phyloP scores from a whole-genome alignment of 2,113 vertebrate species.

The Agelaius tricolor region DNA sequence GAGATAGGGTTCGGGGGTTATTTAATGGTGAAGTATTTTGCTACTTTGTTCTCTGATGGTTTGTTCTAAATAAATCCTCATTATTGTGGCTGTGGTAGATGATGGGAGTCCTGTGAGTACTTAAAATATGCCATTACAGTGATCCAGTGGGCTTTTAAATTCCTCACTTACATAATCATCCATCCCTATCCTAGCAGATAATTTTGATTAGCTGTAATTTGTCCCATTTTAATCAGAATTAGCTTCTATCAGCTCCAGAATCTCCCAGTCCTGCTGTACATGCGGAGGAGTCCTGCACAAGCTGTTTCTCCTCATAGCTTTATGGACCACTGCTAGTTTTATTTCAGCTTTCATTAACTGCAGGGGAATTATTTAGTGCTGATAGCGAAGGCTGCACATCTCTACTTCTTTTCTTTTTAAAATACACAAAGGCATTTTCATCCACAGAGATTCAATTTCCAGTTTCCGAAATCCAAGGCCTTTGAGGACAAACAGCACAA shows the following conservation, averaged over 20 bases:
- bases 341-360: not conserved
- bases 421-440: not conserved
- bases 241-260: not conserved
- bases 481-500: not conserved
- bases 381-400: not conserved
- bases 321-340: not conserved
- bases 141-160: not conserved
- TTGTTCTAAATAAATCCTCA: not conserved
- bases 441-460: not conserved
- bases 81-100: not conserved
- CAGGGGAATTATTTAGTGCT: not conserved
- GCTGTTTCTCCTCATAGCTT: not conserved
- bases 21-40: not conserved
- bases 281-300: not conserved
- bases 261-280: not conserved
- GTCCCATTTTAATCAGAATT: slow-evolving; percentile 14
- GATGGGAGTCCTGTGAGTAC: not conserved
- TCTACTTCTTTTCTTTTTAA: not conserved
- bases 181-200: not conserved
- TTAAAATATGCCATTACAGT: not conserved
- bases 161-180: not conserved
- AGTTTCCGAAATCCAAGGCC: not conserved
- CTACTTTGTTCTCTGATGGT: not conserved
- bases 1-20: not conserved
- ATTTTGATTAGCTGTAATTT: slow-evolving; percentile 39